These are phyloP conservation scores for Ophion slaviceki DNA, from an alignment of 2,888 invertebrate species.

Conservation along the genomic window DNA sequence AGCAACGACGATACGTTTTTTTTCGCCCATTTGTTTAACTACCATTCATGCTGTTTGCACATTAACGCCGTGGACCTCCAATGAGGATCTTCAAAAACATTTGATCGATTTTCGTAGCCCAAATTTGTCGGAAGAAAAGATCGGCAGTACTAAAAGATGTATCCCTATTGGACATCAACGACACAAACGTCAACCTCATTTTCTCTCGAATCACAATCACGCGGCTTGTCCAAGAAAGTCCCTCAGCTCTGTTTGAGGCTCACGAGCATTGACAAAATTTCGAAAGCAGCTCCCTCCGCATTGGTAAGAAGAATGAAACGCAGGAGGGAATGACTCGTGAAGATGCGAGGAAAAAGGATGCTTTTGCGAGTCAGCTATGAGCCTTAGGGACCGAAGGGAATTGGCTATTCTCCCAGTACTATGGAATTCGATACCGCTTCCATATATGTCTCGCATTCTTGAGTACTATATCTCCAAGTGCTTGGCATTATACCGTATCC, in stretches of 20 bases:
- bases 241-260: not conserved
- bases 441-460: slow-evolving; percentile 20
- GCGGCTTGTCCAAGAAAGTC: no score
- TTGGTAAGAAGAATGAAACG: not conserved
- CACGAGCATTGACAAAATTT: not conserved
- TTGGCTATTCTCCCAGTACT: slow-evolving; percentile 13
- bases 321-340: slow-evolving; percentile 19
- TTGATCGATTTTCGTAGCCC: no score
- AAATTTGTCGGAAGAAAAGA: no score
- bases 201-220: no score
- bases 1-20: no score
- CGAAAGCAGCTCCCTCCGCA: not conserved
- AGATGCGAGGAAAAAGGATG: not conserved
- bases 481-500: slow-evolving; percentile 49
- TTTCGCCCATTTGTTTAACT: no score
- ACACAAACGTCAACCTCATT: no score
- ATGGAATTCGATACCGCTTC: slow-evolving; percentile 48
- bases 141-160: no score
- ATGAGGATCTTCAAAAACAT: no score
- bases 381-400: slow-evolving; percentile 35
- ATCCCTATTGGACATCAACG: no score
- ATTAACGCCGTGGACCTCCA: no score
- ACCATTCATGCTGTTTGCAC: no score
- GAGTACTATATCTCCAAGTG: slow-evolving; percentile 26
- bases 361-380: slow-evolving; percentile 28